Conservation (phyloP, 2,113 vertebrate species). For the Oophaga pumilio region DNA sequence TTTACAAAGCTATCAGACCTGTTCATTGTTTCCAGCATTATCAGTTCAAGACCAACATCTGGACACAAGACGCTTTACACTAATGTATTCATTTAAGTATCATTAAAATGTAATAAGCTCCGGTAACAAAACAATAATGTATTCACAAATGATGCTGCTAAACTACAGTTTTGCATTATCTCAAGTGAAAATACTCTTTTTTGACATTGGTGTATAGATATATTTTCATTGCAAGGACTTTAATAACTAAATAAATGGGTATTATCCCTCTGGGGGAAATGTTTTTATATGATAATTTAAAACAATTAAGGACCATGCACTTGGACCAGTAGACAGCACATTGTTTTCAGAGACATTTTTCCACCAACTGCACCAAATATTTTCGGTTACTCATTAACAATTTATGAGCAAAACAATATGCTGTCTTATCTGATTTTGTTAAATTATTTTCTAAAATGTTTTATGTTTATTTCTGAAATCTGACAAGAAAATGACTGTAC, state of each 20-base stretch:
- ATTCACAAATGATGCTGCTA: slow-evolving; percentile 57
- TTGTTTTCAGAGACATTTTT: slow-evolving; percentile 38
- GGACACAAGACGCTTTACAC: slow-evolving; percentile 62
- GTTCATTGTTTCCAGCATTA: slow-evolving; percentile 73
- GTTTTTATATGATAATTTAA: slow-evolving; percentile 58
- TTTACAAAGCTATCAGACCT: slow-evolving; percentile 73
- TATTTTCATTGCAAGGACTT: slow-evolving; percentile 58
- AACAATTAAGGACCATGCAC: slow-evolving; percentile 52
- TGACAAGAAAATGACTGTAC: slow-evolving; percentile 40
- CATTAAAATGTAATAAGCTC: slow-evolving; percentile 63
- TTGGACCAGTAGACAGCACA: slow-evolving; percentile 48
- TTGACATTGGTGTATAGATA: slow-evolving; percentile 59
- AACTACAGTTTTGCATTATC: slow-evolving; percentile 57
- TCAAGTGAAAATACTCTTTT: slow-evolving; percentile 47
- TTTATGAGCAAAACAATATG: slow-evolving; percentile 24
- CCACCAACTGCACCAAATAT: slow-evolving; percentile 23
- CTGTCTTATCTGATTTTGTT: slow-evolving; percentile 52
- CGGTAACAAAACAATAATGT: slow-evolving; percentile 58
- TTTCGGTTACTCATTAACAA: slow-evolving; percentile 23
- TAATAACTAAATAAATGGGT: slow-evolving; percentile 46
- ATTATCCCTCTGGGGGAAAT: slow-evolving; percentile 48
- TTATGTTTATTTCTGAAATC: slow-evolving; percentile 51
- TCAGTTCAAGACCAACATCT: slow-evolving; percentile 69
- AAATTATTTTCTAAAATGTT: slow-evolving; percentile 53
- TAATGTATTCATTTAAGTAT: slow-evolving; percentile 64